Conservation (phyloP, 1,140 invertebrate species). For the Drosophila repleta region DNA sequence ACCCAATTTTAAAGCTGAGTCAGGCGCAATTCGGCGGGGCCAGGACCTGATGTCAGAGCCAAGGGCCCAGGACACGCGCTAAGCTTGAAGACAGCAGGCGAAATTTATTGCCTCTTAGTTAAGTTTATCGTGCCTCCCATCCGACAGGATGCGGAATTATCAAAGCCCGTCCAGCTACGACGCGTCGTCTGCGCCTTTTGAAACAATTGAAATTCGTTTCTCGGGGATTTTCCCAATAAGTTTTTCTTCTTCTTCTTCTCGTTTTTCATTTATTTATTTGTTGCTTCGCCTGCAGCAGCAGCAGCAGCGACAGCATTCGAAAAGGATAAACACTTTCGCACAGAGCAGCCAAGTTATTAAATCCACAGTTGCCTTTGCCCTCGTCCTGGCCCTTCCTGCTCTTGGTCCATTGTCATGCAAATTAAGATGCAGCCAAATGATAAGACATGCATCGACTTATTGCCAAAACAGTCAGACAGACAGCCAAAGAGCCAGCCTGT, state of each 20-base stretch:
- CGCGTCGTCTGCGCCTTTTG: constrained; percentile 33
- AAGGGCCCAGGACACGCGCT: constrained; percentile 18
- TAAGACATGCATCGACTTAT: constrained; percentile 45
- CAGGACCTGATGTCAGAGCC: constrained; percentile 20
- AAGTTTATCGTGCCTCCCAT: constrained; percentile 71
- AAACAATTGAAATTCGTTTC: constrained; percentile 76
- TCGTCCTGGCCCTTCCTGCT: not conserved
- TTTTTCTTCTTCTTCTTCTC: constrained; percentile 17
- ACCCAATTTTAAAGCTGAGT: constrained; percentile 80
- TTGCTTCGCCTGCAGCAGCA: constrained; percentile 12
- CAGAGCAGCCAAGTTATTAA: constrained; percentile 6
- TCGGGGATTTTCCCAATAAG: constrained; percentile 25
- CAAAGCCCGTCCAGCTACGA: constrained; percentile 57
- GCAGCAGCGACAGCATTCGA: constrained; percentile 10
- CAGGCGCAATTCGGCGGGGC: constrained; percentile 30
- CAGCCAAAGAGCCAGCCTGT: not conserved
- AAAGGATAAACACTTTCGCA: constrained; percentile 27
- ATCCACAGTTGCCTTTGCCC: not conserved
- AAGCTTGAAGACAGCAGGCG: constrained; percentile 39
- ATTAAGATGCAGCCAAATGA: constrained; percentile 65
- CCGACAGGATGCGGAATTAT: constrained; percentile 62
- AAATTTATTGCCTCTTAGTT: constrained; percentile 82
- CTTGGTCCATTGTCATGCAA: constrained; percentile 55
- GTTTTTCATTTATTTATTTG: constrained; percentile 36
- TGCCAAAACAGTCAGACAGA: constrained; percentile 4